Conservation (phyloP, 2,888 invertebrate genomes). For the Mesochorus sp. region DNA sequence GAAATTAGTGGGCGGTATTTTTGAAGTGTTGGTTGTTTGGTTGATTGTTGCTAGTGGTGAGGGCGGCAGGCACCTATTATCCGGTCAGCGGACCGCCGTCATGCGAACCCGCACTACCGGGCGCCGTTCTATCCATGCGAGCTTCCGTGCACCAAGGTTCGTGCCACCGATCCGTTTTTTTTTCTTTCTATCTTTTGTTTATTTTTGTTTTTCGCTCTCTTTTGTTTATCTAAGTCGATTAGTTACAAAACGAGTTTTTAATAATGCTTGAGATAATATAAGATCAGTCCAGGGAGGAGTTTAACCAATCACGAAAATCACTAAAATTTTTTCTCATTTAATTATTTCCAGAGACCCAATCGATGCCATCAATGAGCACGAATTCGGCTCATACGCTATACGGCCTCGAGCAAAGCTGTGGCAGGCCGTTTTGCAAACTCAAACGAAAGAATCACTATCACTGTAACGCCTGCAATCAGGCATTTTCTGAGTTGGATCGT, state of each 20-base stretch:
- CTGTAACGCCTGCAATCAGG: constrained; percentile 91
- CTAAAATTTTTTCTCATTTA: neutral
- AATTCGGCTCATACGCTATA: constrained; percentile 83
- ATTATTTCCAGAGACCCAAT: constrained; percentile 70
- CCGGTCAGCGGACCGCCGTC: constrained; percentile 89
- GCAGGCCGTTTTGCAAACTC: constrained; percentile 90
- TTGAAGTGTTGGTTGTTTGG: constrained; percentile 83
- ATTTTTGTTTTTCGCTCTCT: constrained; percentile 35
- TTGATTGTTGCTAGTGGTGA: constrained; percentile 90
- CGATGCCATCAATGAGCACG: constrained; percentile 67
- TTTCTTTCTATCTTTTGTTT: constrained; percentile 70
- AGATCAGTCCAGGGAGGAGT: too few species aligned
- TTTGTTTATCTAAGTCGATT: constrained; percentile 7
- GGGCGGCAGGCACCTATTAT: constrained; percentile 96
- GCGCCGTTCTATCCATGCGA: constrained; percentile 83
- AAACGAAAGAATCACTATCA: constrained; percentile 91
- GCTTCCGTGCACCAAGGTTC: constrained; percentile 83
- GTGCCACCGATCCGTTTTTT: constrained; percentile 78
- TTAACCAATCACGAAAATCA: too few species aligned
- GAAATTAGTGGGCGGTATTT: constrained; percentile 79
- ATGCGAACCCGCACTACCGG: constrained; percentile 84
- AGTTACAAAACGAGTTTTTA: neutral
- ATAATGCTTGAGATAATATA: neutral
- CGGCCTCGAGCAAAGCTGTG: constrained; percentile 87
- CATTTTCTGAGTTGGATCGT: constrained; percentile 88